Percentiles rank a stretch among this genome's conserved stretches.
These are phyloP conservation scores for Melanaphis sacchari DNA, from an alignment of 1,140 invertebrate genomes.

Conservation along the genomic window DNA sequence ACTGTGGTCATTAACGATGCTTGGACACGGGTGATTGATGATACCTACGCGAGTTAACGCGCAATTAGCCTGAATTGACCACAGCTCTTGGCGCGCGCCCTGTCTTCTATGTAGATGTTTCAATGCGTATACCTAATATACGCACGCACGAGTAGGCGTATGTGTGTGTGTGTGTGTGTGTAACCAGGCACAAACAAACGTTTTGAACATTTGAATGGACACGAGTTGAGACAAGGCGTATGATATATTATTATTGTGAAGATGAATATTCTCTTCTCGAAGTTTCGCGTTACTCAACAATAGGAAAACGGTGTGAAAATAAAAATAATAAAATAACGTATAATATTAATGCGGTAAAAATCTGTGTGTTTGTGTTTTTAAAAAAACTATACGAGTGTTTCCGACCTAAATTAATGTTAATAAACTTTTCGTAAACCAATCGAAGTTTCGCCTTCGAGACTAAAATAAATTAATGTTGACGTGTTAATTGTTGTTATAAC, in stretches of 20 bases:
- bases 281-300: not conserved
- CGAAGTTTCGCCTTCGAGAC: no score
- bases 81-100: not conserved
- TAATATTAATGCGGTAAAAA: no score
- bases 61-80: constrained; percentile 46
- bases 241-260: not conserved
- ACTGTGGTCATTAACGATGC: constrained; percentile 38
- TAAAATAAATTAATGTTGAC: no score
- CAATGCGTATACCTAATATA: not conserved
- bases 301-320: not conserved
- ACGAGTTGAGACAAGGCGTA: not conserved
- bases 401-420: no score
- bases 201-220: not conserved
- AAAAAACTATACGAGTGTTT: no score
- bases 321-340: not conserved
- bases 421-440: no score
- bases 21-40: constrained; percentile 45
- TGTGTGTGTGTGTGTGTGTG: not conserved
- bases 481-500: no score
- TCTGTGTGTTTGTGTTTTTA: no score
- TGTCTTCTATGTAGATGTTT: not conserved
- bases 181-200: not conserved
- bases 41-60: constrained; percentile 24
- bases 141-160: not conserved
- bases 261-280: not conserved